These are phyloP conservation scores for Parotia lawesii DNA, from an alignment of 2,113 vertebrate genomes.

Conservation along the genomic window DNA sequence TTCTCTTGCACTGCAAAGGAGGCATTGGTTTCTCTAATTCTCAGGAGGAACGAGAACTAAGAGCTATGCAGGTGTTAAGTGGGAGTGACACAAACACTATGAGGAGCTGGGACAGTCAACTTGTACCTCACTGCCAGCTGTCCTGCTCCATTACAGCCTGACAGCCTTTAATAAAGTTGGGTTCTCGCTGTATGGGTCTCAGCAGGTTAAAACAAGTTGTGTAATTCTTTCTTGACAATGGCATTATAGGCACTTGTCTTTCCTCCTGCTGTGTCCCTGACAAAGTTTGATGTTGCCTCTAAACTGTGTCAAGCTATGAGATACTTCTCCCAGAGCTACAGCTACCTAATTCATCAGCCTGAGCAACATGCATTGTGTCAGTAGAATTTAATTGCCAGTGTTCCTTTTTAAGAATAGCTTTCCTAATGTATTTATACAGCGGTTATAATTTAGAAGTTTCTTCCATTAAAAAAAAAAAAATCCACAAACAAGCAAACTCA, in stretches of 20 bases:
- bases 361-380: not conserved
- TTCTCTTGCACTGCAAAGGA: not conserved
- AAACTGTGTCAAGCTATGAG: not conserved
- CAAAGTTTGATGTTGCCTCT: not conserved
- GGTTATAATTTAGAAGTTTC: not conserved
- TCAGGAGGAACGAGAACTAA: not conserved
- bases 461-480: not conserved
- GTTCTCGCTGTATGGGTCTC: not conserved
- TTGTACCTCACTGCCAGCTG: too few relatives aligned
- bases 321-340: not conserved
- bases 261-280: not conserved
- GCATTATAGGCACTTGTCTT: not conserved
- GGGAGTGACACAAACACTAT: not conserved
- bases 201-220: not conserved
- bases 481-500: accelerated
- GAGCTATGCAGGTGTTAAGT: not conserved
- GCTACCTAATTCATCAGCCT: not conserved
- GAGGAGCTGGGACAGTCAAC: not conserved
- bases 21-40: not conserved
- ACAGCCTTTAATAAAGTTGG: not conserved
- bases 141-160: not conserved
- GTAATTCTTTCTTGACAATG: not conserved
- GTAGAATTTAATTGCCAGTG: not conserved
- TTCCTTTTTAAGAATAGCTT: not conserved
- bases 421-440: not conserved